A percentile compares a stretch with the other conserved stretches of the same genome.
phyloP scores from a whole-genome alignment of 2,888 invertebrate genomes.

The Cheiracanthium punctorium region DNA sequence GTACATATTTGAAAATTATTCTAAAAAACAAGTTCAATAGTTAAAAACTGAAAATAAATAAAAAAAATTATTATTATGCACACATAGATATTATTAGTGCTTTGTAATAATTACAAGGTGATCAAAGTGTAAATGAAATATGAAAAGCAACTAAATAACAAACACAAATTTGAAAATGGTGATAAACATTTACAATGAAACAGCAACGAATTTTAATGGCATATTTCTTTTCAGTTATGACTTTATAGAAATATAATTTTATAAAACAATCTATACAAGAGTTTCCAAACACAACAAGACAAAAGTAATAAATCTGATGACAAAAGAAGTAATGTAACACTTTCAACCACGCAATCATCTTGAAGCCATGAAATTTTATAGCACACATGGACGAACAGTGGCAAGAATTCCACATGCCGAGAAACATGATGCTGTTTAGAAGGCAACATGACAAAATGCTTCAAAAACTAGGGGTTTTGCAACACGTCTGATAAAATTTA shows the following conservation, averaged over 20 bases:
- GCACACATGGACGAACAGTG: constrained; percentile 35
- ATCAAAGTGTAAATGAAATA: too few relatives aligned
- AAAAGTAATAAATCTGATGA: not conserved
- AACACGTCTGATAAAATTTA: constrained; percentile 34
- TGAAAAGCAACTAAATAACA: too few relatives aligned
- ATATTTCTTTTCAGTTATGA: not conserved
- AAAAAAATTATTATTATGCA: too few relatives aligned
- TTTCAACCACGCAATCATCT: not conserved
- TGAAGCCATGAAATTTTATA: constrained; percentile 3
- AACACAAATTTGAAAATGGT: too few relatives aligned
- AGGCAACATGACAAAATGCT: constrained; percentile 52
- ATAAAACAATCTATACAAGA: constrained; percentile 7
- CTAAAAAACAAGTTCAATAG: too few relatives aligned
- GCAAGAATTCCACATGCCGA: constrained; percentile 27
- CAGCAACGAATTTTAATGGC: too few relatives aligned
- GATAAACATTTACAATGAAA: too few relatives aligned
- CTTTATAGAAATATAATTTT: not conserved
- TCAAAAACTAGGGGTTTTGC: constrained; percentile 54
- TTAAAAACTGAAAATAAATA: too few relatives aligned
- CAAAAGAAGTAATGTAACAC: constrained; percentile 1
- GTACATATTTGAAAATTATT: too few relatives aligned
- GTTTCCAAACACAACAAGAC: not conserved
- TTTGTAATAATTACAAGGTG: too few relatives aligned
- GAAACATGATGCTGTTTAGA: constrained; percentile 19
- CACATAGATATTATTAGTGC: too few relatives aligned